Evolutionary conservation across 2,797 vertebrate genomes (phyloP), one percentile per base, ranked within the genome.

Genomic region (Enteromius paludinosus): DNA sequence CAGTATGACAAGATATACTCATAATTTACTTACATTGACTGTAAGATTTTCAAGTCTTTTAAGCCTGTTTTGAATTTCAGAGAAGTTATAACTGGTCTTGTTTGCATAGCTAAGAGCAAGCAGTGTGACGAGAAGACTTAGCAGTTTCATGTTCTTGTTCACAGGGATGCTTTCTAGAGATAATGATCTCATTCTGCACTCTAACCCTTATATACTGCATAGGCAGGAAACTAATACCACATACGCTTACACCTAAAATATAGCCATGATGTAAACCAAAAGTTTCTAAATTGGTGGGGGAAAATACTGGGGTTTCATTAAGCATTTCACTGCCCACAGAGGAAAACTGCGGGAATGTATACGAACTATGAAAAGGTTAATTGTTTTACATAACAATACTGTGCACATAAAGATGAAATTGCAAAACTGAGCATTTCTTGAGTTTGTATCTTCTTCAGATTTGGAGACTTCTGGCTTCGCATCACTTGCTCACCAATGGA

Each of bases 151-250:
- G 76, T 80, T 88, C 18, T 25, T 23, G 33, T 64, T 81, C 59
- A 62, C 72, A 85, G 18, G 80, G 83, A 86, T 72, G 72, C 65
- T 85, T 66, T 85, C 83, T 85, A 81, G 81, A 86, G 85, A 88
- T 88, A 82, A 75, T 23, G 81, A 78, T 86, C 85, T 78, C 33
- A 69, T 72, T 61, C 78, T 79, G 68, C 41, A 54, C 61, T 68
- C 75, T 76, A 52, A 66, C 43, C 33, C 86, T 86, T 86, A 79
- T 83, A 86, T 70, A 83, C 18, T 23, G 25, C 23, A 6, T 56
- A 33, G n/a, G 69, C 85, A 88, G 87, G 87, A 88, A 88, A 71
- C 72, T 61, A 61, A 25, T 23, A 18, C 49, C 71, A 38, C 75
- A 85, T 10, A 18, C 20, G 2, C 28, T 64, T 61, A 71, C 38